These are phyloP conservation scores for Drosophila robusta DNA, from an alignment of 2,888 invertebrate genomes.

Conservation along the genomic window DNA sequence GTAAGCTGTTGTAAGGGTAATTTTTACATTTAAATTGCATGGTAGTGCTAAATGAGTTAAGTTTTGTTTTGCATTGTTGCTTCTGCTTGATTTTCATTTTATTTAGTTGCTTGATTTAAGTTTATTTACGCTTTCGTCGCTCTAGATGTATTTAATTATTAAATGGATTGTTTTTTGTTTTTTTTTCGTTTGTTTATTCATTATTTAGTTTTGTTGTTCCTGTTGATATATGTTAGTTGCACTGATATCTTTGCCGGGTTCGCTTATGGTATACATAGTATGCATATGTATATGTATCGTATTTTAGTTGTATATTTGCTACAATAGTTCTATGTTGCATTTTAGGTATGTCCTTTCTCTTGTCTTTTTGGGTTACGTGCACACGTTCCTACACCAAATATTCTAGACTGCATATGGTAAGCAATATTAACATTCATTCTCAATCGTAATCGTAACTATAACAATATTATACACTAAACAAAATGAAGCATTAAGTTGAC, in stretches of 20 bases:
- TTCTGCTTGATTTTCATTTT: conserved; percentile 19
- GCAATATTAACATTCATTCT: conserved; percentile 54
- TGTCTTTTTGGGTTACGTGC: not conserved
- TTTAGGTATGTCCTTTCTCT: conserved; percentile 12
- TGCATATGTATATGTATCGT: conserved; percentile 15
- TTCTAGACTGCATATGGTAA: conserved; percentile 27
- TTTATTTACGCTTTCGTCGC: conserved; percentile 38
- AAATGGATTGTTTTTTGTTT: conserved; percentile 28
- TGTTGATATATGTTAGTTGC: conserved; percentile 71
- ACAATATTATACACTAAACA: conserved; percentile 72
- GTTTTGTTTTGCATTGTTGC: conserved; percentile 27
- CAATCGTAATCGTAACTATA: conserved; percentile 56
- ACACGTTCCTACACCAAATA: conserved; percentile 28
- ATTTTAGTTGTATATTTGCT: conserved; percentile 44
- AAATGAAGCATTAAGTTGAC: conserved; percentile 58
- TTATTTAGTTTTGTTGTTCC: conserved; percentile 28
- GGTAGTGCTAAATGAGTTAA: conserved; percentile 71
- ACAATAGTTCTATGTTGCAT: conserved; percentile 45
- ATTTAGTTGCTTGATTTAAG: conserved; percentile 37
- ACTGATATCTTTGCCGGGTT: conserved; percentile 61
- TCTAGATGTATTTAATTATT: conserved; percentile 39
- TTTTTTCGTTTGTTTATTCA: not conserved
- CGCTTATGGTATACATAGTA: conserved; percentile 32
- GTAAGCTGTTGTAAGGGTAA: conserved; percentile 5
- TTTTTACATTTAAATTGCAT: conserved; percentile 71